phyloP scores from a whole-genome alignment of 2,113 vertebrate genomes.

The Potamarius usumacintae region DNA sequence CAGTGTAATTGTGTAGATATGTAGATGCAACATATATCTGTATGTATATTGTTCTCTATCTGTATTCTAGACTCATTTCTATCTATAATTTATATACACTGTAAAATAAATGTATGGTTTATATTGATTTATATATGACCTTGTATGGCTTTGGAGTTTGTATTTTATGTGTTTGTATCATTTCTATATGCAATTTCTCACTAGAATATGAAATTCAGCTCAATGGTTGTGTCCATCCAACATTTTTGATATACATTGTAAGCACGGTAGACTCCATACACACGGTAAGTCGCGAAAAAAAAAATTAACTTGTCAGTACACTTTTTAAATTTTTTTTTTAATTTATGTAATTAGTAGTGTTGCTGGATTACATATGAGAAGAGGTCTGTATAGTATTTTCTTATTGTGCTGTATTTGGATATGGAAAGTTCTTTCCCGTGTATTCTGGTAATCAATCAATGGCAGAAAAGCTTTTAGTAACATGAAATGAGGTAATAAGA shows the following conservation, averaged over 20 bases:
- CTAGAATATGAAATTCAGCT: conserved; percentile 2
- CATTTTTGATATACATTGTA: conserved; percentile 38
- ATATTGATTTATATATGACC: conserved; percentile 47
- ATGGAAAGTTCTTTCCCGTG: conserved; percentile 10
- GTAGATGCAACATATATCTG: conserved; percentile 43
- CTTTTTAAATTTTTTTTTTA: not conserved
- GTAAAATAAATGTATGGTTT: conserved; percentile 38
- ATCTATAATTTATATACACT: conserved; percentile 42
- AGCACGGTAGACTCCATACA: conserved; percentile 19
- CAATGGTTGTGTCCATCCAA: conserved; percentile 28
- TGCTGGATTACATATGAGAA: conserved; percentile 21
- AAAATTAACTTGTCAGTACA: not conserved
- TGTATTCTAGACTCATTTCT: conserved; percentile 34
- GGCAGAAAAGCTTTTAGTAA: conserved; percentile 27
- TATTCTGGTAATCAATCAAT: conserved; percentile 34
- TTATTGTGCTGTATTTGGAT: conserved; percentile 21
- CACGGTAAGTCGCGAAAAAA: conserved; percentile 2
- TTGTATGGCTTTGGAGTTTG: conserved; percentile 44
- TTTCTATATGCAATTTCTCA: conserved; percentile 45
- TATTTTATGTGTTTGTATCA: conserved; percentile 51
- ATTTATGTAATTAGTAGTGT: conserved; percentile 28
- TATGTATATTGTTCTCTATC: conserved; percentile 46
- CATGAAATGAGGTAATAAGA: conserved; percentile 23
- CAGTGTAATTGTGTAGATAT: conserved; percentile 39
- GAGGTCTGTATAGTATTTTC: conserved; percentile 38